A percentile compares a stretch with the other conserved stretches of the same genome.
Conservation (phyloP, 1,140 invertebrate genomes). For the fruit fly (Drosophila melanogaster) region DNA sequence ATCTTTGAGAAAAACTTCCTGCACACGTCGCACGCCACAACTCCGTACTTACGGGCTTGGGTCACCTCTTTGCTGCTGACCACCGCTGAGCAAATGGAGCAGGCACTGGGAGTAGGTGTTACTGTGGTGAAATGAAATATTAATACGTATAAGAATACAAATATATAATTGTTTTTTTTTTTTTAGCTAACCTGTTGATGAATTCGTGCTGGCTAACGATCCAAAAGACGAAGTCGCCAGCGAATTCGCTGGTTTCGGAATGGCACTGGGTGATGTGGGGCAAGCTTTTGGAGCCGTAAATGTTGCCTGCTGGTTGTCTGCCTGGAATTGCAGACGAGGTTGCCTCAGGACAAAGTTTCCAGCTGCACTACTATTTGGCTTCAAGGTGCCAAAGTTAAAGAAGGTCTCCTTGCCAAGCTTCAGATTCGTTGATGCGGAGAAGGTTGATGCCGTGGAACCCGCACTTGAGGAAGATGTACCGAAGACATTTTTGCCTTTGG, state of each 20-base stretch:
- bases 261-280: conserved; percentile 56
- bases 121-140: not conserved
- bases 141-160: too few relatives aligned
- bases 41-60: conserved; percentile 93
- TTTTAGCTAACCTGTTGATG: conserved; percentile 24
- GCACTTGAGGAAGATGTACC: conserved; percentile 35
- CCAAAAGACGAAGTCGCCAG: conserved; percentile 48
- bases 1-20: conserved; percentile 94
- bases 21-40: conserved; percentile 93
- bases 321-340: conserved; percentile 77
- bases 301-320: conserved; percentile 50
- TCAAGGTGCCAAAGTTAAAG: conserved; percentile 54
- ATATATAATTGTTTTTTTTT: not conserved
- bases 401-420: conserved; percentile 38
- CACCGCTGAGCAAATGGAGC: conserved; percentile 91
- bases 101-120: conserved; percentile 21
- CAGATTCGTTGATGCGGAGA: conserved; percentile 4
- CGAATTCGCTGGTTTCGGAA: conserved; percentile 24
- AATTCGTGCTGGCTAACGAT: conserved; percentile 32
- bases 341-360: conserved; percentile 63
- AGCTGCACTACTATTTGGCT: conserved; percentile 41
- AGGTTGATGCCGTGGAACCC: conserved; percentile 22
- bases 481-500: conserved; percentile 74
- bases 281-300: conserved; percentile 33
- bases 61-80: conserved; percentile 91